Percentiles rank a stretch among this genome's conserved stretches.
Conservation (phyloP, 1,140 invertebrate species). For the Lepidurus packardi region DNA sequence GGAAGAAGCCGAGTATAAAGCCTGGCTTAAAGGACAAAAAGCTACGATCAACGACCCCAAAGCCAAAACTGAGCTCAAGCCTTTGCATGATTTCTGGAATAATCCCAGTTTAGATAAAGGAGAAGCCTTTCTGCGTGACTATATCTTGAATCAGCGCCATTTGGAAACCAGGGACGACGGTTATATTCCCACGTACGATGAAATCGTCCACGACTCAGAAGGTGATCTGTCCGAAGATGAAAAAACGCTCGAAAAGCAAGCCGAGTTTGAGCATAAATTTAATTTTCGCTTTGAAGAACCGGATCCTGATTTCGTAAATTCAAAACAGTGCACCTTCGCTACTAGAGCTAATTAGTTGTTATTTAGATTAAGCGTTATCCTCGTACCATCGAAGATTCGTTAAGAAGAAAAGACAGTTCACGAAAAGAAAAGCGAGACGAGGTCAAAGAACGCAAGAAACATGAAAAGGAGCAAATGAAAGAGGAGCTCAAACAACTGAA, state of each 20-base stretch:
- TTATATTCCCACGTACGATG: conserved; percentile 60
- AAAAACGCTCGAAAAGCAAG: conserved; percentile 65
- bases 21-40: conserved; percentile 75
- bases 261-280: conserved; percentile 89
- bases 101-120: conserved; percentile 69
- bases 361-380: conserved; percentile 80
- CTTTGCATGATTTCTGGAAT: conserved; percentile 77
- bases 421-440: conserved; percentile 71
- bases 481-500: conserved; percentile 83
- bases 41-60: conserved; percentile 58
- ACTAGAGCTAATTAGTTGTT: neutral
- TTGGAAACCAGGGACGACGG: conserved; percentile 56
- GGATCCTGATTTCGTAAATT: conserved; percentile 81
- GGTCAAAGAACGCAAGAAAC: conserved; percentile 66
- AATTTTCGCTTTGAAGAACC: conserved; percentile 97
- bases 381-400: conserved; percentile 72
- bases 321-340: conserved; percentile 24
- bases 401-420: conserved; percentile 71
- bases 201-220: conserved; percentile 59
- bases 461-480: conserved; percentile 73
- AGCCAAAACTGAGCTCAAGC: conserved; percentile 59
- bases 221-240: conserved; percentile 74
- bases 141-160: conserved; percentile 79
- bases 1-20: conserved; percentile 65
- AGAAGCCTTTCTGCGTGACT: conserved; percentile 88